These are phyloP conservation scores for Tenthredo livida DNA, from an alignment of 2,888 invertebrate species.

Conservation along the genomic window DNA sequence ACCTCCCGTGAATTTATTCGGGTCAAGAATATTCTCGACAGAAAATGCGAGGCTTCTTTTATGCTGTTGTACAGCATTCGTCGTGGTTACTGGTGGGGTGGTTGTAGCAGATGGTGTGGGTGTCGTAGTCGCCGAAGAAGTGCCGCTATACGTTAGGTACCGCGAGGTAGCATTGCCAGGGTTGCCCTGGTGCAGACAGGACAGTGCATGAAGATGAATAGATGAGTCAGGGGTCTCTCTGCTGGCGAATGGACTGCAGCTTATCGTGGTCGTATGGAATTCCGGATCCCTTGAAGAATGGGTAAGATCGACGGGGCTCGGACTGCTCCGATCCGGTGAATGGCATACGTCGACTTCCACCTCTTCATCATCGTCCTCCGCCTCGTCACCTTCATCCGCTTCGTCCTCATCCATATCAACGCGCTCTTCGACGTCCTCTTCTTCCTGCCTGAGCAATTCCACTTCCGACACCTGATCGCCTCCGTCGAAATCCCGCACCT, in stretches of 20 bases:
- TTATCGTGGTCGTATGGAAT: constrained; percentile 32
- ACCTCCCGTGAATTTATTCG: constrained; percentile 91
- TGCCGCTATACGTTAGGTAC: constrained; percentile 28
- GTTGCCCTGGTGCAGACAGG: constrained; percentile 64
- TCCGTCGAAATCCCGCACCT: background rate
- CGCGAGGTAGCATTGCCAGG: constrained; percentile 28
- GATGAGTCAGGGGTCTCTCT: constrained; percentile 61
- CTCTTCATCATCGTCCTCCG: constrained; percentile 68
- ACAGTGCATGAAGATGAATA: constrained; percentile 71
- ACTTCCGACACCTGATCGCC: constrained; percentile 68
- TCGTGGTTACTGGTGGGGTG: constrained; percentile 68
- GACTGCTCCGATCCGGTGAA: constrained; percentile 73
- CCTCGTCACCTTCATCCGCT: constrained; percentile 64
- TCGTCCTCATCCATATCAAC: constrained; percentile 50
- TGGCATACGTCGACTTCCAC: constrained; percentile 72
- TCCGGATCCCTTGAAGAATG: constrained; percentile 67
- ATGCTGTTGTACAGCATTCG: constrained; percentile 80
- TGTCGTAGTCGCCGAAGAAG: constrained; percentile 56
- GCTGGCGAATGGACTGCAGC: constrained; percentile 64
- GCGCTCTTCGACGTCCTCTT: constrained; percentile 56
- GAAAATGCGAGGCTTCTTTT: constrained; percentile 90
- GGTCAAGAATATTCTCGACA: constrained; percentile 94
- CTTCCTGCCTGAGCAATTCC: constrained; percentile 57
- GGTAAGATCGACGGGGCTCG: constrained; percentile 78
- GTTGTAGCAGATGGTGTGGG: constrained; percentile 64